Evolutionary conservation across 2,113 vertebrate species (phyloP).

Genomic region (Laticauda colubrina): DNA sequence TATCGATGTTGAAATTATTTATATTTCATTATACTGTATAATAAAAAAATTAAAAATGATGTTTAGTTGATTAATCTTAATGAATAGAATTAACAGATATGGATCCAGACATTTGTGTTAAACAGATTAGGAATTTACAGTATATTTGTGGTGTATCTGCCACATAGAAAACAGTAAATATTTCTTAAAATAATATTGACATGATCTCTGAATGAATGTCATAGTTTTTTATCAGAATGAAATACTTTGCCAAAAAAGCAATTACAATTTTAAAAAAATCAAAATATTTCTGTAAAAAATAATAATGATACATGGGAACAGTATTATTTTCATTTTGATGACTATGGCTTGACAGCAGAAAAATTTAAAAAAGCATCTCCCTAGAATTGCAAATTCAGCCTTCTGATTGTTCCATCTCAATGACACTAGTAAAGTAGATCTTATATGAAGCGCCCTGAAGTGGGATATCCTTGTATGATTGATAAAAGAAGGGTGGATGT

Average conservation of each 20-base stretch:
- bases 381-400: neutral
- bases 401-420: constrained; percentile 46
- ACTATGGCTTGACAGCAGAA: neutral
- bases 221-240: neutral
- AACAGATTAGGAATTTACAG: neutral
- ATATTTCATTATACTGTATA: neutral
- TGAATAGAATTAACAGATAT: neutral
- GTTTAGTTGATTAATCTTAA: neutral
- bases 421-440: constrained; percentile 47
- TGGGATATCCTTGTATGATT: constrained; percentile 25
- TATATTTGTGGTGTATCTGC: neutral
- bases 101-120: neutral
- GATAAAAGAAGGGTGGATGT: constrained; percentile 54
- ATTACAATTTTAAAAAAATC: neutral
- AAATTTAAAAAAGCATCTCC: neutral
- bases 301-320: neutral
- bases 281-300: constrained; percentile 7
- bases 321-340: accelerated
- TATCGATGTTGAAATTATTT: neutral
- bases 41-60: neutral
- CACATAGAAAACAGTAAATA: neutral
- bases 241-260: neutral
- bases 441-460: constrained; percentile 37
- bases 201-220: neutral
- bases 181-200: neutral